Conservation (phyloP, 2,888 invertebrate species). For the Pachliopta kotzebuea region DNA sequence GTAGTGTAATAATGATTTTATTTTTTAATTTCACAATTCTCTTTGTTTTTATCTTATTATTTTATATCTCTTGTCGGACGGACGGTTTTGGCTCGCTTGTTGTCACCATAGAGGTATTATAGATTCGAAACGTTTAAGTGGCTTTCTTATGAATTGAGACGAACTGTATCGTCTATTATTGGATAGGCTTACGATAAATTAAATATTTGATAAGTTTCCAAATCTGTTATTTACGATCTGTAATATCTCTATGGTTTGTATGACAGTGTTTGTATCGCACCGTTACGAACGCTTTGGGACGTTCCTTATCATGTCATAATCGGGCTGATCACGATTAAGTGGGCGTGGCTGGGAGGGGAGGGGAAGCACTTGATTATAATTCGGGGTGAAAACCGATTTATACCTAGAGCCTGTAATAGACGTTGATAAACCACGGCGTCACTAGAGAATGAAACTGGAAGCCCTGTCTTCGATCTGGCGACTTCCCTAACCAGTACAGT, state of each 20-base stretch:
- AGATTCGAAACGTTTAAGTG: conserved; percentile 2
- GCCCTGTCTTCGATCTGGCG: not conserved
- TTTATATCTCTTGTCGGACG: conserved; percentile 19
- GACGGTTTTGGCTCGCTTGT: conserved; percentile 45
- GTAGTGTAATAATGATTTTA: conserved; percentile 57
- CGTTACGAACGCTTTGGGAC: conserved; percentile 19
- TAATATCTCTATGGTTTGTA: conserved; percentile 20
- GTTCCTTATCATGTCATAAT: conserved; percentile 14
- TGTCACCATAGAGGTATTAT: conserved; percentile 26
- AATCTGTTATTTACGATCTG: conserved; percentile 10
- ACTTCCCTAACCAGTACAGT: conserved; percentile 11
- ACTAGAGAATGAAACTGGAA: not conserved
- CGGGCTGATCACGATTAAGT: conserved; percentile 7
- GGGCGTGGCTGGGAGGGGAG: conserved; percentile 16
- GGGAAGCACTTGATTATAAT: not conserved
- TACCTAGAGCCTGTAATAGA: not conserved
- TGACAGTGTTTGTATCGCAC: conserved; percentile 17
- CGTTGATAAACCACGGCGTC: not conserved
- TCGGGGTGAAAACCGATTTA: not conserved
- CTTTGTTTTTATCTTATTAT: conserved; percentile 21
- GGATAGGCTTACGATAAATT: conserved; percentile 14
- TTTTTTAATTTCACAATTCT: conserved; percentile 39
- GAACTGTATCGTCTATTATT: conserved; percentile 10
- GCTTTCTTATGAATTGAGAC: conserved; percentile 4
- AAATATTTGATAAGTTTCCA: not conserved